Base-by-base conservation (phyloP, 2,797 vertebrate species). In the Merluccius polli region DNA sequence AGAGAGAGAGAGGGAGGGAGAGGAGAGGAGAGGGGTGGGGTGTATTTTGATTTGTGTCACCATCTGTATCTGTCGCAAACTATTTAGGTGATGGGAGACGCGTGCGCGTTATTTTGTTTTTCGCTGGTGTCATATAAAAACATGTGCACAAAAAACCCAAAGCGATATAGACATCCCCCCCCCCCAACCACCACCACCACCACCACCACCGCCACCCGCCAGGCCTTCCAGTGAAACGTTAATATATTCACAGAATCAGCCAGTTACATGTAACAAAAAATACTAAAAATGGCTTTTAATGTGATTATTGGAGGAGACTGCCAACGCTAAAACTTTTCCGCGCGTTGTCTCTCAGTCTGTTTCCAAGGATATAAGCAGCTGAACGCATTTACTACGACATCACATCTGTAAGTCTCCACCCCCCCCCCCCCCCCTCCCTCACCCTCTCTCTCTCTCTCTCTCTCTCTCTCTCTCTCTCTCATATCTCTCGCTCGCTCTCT, bases 81-180 rank as follows among this genome's bases (percentile, higher is more conserved):
- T 85, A 86, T 89, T 90, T 87, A 78, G 78, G 73, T 83, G 84
- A 83, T 63, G 78, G 81, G 76, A 85, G 86, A 85, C 79, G 81
- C 71, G 27, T 65, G 82, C 73, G 71, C 70, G 68, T 75, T 79
- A 16, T 48, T 44, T n/a, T 75, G 71, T 44, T 44, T 44, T 44
- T 16, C 15, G 41, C 59, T 65, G 6, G 21, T 24, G 5, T 65
- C 24, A n/a, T 65, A 27, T 6, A 65, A 65, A 24, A 65, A 70
- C n/a, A 41, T 31, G 70, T 38, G 41, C 11, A 13, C 4, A 38
- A 38, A 38, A 38, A 38, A 38, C 4, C 15, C 4, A 12, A 16
- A 3, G 8, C 36, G 2, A 38, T 1, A 38, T 11, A 11, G 36
- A 38, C 9, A 8, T 0, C 35, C 8, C 36, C 36, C 36, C 41